A percentile compares a stretch with the other conserved stretches of the same genome.
These are phyloP conservation scores for Atta cephalotes DNA, from an alignment of 1,140 invertebrate species.

Conservation along the genomic window DNA sequence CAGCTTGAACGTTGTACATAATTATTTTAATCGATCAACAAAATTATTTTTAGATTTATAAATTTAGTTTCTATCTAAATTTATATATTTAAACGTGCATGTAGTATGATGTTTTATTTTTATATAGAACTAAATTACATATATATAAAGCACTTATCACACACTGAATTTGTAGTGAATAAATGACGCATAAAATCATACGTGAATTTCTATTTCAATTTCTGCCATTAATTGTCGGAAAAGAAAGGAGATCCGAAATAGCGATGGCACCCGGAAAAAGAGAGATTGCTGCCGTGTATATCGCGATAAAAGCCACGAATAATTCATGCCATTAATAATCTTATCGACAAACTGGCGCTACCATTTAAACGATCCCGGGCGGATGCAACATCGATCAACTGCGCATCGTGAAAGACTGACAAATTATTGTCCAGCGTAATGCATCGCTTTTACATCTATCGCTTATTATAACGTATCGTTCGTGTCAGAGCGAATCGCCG, in stretches of 20 bases:
- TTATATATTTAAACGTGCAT: too few species aligned
- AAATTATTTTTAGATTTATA: too few species aligned
- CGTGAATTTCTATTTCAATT: neutral
- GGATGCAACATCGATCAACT: constrained; percentile 41
- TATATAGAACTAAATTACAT: too few species aligned
- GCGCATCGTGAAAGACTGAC: constrained; percentile 25
- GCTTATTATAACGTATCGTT: constrained; percentile 37
- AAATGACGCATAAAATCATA: neutral
- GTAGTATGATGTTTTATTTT: too few species aligned
- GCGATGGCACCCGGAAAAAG: neutral
- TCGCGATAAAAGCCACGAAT: constrained; percentile 29
- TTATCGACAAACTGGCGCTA: constrained; percentile 31
- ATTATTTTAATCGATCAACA: too few species aligned
- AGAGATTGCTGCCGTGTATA: neutral
- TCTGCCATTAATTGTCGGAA: neutral
- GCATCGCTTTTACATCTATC: constrained; percentile 44
- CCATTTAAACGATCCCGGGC: constrained; percentile 5
- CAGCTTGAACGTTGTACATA: too few species aligned
- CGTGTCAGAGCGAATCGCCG: neutral
- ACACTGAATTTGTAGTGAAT: too few species aligned
- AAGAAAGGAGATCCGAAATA: neutral
- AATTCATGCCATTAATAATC: constrained; percentile 47
- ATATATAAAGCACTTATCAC: too few species aligned
- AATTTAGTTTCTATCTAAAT: too few species aligned
- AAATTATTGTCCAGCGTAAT: constrained; percentile 53